These are phyloP conservation scores for Halictus ligatus DNA, from an alignment of 2,888 invertebrate genomes.

Conservation along the genomic window DNA sequence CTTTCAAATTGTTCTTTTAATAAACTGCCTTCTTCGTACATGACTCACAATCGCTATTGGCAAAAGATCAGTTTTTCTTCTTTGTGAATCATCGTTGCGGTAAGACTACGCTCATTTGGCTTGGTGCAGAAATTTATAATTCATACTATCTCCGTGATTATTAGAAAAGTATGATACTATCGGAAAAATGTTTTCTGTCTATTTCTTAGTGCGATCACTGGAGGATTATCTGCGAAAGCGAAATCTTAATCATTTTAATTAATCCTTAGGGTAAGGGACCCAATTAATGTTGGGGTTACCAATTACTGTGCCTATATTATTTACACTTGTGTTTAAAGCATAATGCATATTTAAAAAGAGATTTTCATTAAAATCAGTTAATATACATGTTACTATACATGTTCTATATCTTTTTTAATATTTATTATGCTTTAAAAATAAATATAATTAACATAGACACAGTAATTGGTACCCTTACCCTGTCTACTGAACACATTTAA, in stretches of 20 bases:
- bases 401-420: too few species aligned
- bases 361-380: too few species aligned
- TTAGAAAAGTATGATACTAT: not conserved
- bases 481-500: not conserved
- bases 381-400: too few species aligned
- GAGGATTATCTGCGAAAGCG: not conserved
- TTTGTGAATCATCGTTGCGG: constrained; percentile 2
- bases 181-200: too few species aligned
- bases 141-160: not conserved
- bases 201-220: too few species aligned
- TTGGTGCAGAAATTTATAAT: not conserved
- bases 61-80: not conserved
- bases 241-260: not conserved
- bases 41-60: not conserved
- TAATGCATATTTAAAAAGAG: too few species aligned
- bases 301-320: too few species aligned
- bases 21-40: not conserved
- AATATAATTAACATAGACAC: too few species aligned
- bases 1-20: not conserved
- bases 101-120: not conserved
- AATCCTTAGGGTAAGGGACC: not conserved
- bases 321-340: too few species aligned
- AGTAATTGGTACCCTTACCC: too few species aligned
- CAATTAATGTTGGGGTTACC: too few species aligned
- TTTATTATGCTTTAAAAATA: too few species aligned